Evolutionary conservation across 2,888 invertebrate genomes (phyloP), one percentile per base, ranked within the genome.

Genomic region (Acanthopleura granulata): DNA sequence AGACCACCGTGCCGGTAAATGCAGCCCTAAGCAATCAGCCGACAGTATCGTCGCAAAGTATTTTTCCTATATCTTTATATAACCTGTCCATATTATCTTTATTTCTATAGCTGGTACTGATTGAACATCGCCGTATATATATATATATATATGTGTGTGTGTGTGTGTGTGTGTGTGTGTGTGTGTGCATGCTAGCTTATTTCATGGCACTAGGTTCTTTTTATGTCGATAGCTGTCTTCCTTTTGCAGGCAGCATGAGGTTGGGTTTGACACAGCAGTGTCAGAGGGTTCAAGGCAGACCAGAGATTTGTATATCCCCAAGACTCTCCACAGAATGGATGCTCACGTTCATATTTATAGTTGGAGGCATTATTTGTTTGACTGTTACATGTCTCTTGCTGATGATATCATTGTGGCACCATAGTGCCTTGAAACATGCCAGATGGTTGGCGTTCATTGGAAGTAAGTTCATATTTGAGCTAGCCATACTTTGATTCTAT

Each of bases 371-470:
- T 51, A 29, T 84, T 12, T 85, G 86, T 80, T 79, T 85, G 14
- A 84, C 84, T 12, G 73, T 81, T 14, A 84, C 85, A 30, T 83
- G 83, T 62, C 74, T 82, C 14, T 75, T 85, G 16, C 83, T 84
- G 27, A 74, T 86, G 29, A 62, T 83, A 25, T 86, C 86, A 11
- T 84, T 84, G 29, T 86, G 86, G 86, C 81, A 80, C 30, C 77
- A 81, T n/a, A 76, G 80, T 27, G 81, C 83, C 0, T 81, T 83
- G 74, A 85, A 83, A 76, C 82, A 84, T 78, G 83, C 85, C n/a
- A 75, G 84, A 70, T 85, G 86, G 86, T 79, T 86, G 49, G 85
- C 84, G 73, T 83, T 86, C 76, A 79, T 83, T 75, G 86, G 84
- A 49, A 86, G 86, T 85, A 82, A 80, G 86, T 80, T 30, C 62